These are phyloP conservation scores for Drosophila meridiana DNA, from an alignment of 2,888 invertebrate species.

Conservation along the genomic window DNA sequence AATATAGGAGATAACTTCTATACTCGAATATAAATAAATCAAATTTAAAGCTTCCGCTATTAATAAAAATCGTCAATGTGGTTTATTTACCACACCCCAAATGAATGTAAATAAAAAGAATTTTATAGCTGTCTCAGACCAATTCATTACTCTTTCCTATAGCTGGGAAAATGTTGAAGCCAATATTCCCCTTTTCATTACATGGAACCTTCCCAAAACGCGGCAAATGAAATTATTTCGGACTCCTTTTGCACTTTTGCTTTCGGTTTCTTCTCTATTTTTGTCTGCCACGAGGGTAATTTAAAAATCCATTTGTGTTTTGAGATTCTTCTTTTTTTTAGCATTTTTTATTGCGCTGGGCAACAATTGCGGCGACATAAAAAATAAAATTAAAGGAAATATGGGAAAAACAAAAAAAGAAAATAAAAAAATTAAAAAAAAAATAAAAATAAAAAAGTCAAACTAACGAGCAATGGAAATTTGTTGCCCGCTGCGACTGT, in stretches of 20 bases:
- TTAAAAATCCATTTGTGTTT: constrained; percentile 80
- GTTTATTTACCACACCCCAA: neutral
- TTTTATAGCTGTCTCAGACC: too few species aligned
- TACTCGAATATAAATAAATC: neutral
- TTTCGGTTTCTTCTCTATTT: neutral
- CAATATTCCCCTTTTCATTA: neutral
- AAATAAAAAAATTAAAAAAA: neutral
- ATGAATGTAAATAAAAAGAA: neutral
- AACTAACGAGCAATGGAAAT: constrained; percentile 63
- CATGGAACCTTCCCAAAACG: neutral
- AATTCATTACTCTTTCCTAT: neutral
- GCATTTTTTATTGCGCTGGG: constrained; percentile 29
- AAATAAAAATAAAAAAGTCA: constrained; percentile 11
- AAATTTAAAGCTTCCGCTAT: neutral
- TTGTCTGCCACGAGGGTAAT: constrained; percentile 71
- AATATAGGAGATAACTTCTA: neutral
- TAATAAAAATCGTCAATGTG: neutral
- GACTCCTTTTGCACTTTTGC: constrained; percentile 1
- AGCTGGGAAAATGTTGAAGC: neutral
- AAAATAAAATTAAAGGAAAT: constrained; percentile 20
- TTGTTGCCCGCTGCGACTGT: constrained; percentile 2
- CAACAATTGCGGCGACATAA: constrained; percentile 71
- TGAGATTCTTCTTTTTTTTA: constrained; percentile 67
- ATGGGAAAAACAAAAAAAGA: constrained; percentile 3
- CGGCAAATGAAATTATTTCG: constrained; percentile 30